Evolutionary conservation across 2,797 vertebrate genomes (phyloP).

Genomic region (Furcifer pardalis): DNA sequence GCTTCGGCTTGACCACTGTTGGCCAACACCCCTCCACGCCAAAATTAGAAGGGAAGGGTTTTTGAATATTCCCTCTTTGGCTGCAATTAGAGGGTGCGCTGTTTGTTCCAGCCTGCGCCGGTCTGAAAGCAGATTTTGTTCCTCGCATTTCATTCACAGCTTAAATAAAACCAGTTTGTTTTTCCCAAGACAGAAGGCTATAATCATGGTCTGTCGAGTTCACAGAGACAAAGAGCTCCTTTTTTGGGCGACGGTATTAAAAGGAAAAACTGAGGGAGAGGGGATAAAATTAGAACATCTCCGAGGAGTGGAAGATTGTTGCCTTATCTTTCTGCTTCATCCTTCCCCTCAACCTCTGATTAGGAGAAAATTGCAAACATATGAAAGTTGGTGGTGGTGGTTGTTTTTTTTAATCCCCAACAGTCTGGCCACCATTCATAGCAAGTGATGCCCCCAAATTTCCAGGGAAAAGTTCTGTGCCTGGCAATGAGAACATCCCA

Average conservation of each 20-base stretch:
- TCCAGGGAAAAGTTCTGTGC: too few species aligned
- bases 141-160: neutral
- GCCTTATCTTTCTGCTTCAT: neutral
- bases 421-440: too few species aligned
- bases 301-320: neutral
- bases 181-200: constrained; percentile 32
- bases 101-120: neutral
- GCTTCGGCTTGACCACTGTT: neutral
- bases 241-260: constrained; percentile 6
- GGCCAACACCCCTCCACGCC: neutral
- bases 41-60: constrained; percentile 7
- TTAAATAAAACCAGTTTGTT: constrained; percentile 42
- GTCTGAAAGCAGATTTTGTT: constrained; percentile 28
- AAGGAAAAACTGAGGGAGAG: neutral
- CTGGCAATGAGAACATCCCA: too few species aligned
- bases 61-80: neutral
- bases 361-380: neutral
- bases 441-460: too few species aligned
- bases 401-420: too few species aligned
- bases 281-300: constrained; percentile 31
- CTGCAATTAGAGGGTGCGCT: constrained; percentile 1
- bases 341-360: neutral
- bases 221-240: constrained; percentile 12
- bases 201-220: constrained; percentile 20
- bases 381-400: too few species aligned